phyloP scores from a whole-genome alignment of 2,113 vertebrate species.

The Pycnonotus jocosus region DNA sequence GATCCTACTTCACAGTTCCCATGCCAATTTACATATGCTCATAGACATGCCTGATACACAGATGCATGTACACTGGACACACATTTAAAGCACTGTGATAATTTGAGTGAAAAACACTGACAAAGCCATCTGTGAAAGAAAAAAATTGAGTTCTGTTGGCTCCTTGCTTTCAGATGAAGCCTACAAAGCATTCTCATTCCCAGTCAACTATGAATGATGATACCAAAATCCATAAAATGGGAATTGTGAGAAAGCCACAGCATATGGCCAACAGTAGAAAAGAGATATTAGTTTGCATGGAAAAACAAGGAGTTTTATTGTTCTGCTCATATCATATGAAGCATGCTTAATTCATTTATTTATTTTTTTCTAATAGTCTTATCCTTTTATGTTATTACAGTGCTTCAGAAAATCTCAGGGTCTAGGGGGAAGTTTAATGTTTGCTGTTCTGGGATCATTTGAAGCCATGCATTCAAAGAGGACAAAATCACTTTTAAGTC shows the following conservation, averaged over 20 bases:
- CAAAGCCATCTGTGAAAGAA: not conserved
- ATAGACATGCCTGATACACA: not conserved
- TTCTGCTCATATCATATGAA: not conserved
- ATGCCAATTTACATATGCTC: not conserved
- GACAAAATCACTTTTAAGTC: conserved; percentile 87
- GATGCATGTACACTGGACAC: rapidly evolving
- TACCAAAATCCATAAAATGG: not conserved
- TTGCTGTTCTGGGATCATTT: conserved; percentile 88
- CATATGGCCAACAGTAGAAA: not conserved
- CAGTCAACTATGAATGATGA: not conserved
- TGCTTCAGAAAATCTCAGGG: conserved; percentile 71
- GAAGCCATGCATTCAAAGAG: conserved; percentile 86
- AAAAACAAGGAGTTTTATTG: conserved; percentile 44
- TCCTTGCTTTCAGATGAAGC: not conserved
- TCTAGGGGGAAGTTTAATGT: conserved; percentile 80
- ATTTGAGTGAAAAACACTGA: not conserved
- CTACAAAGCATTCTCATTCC: not conserved
- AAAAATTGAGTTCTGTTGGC: not conserved
- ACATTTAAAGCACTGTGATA: not conserved
- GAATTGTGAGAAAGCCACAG: not conserved
- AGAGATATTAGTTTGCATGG: not conserved
- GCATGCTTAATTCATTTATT: conserved; percentile 42
- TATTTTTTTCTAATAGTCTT: conserved; percentile 42
- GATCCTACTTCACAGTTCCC: not conserved
- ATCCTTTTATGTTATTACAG: conserved; percentile 62